Evolutionary conservation across 2,888 invertebrate genomes (phyloP).

Genomic region (Hirtodrosophila confusa): DNA sequence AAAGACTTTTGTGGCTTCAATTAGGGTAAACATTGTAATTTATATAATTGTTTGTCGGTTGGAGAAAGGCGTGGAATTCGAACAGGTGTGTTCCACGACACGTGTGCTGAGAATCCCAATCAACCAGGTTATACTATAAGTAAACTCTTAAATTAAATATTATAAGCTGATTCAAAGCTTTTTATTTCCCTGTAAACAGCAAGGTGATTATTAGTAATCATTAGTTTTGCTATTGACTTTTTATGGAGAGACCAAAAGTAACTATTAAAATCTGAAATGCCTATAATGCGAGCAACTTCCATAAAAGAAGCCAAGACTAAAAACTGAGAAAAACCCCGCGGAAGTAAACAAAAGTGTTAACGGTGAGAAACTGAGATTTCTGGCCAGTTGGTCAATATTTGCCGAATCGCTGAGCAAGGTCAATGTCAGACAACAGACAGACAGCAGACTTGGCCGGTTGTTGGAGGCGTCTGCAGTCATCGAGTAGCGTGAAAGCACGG

Average conservation of each 20-base stretch:
- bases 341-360: slow-evolving; percentile 59
- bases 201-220: slow-evolving; percentile 3
- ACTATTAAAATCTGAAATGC: slow-evolving; percentile 10
- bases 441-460: background rate
- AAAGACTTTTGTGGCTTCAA: background rate
- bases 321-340: slow-evolving; percentile 56
- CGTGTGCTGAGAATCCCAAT: background rate
- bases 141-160: slow-evolving; percentile 1
- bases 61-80: slow-evolving; percentile 4
- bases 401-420: slow-evolving; percentile 60
- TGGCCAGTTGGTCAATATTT: slow-evolving; percentile 28
- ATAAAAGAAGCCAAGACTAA: slow-evolving; percentile 6
- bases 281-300: slow-evolving; percentile 1
- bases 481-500: slow-evolving; percentile 54
- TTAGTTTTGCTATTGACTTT: slow-evolving; percentile 32
- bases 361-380: slow-evolving; percentile 54
- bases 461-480: slow-evolving; percentile 23
- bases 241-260: slow-evolving; percentile 19
- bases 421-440: slow-evolving; percentile 58
- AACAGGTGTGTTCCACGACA: background rate
- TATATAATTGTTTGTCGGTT: slow-evolving; percentile 5
- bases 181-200: slow-evolving; percentile 10
- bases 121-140: too few relatives aligned
- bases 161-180: background rate
- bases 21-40: slow-evolving; percentile 46